Evolutionary conservation across 1,140 invertebrate genomes (phyloP).

Genomic region (Homalodisca vitripennis): DNA sequence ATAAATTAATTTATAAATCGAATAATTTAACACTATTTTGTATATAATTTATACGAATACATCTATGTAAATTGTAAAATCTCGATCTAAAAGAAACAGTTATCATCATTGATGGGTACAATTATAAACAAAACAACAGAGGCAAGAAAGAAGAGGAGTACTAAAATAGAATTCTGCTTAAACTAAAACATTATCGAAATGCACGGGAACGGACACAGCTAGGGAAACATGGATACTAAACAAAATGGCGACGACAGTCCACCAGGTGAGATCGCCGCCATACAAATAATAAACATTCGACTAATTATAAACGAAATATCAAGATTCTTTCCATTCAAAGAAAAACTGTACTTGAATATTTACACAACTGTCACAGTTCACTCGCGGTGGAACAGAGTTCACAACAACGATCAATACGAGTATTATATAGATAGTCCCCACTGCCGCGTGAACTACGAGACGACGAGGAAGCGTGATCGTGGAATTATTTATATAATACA

Average conservation of each 20-base stretch:
- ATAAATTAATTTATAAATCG: conserved; percentile 17
- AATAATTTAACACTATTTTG: conserved; percentile 17
- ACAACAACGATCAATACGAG: too few relatives aligned
- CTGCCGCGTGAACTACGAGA: too few relatives aligned
- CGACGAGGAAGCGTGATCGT: too few relatives aligned
- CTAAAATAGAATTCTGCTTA: conserved; percentile 17
- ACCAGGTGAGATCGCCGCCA: neutral
- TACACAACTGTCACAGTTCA: neutral
- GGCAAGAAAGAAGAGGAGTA: conserved; percentile 24
- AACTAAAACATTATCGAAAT: neutral
- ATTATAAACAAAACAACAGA: conserved; percentile 8
- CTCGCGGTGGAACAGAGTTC: neutral
- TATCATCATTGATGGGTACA: neutral
- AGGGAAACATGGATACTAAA: conserved; percentile 21
- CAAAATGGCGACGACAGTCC: neutral
- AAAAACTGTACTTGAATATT: neutral
- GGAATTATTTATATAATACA: too few relatives aligned
- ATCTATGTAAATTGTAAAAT: conserved; percentile 19
- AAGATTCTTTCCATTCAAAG: neutral
- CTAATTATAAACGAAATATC: neutral
- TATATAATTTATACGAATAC: conserved; percentile 23
- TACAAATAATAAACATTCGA: neutral
- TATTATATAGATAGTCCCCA: too few relatives aligned
- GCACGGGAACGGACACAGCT: neutral
- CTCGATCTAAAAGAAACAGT: conserved; percentile 14